Conservation (phyloP, 2,888 invertebrate species). For the Pediacus dermestoides region DNA sequence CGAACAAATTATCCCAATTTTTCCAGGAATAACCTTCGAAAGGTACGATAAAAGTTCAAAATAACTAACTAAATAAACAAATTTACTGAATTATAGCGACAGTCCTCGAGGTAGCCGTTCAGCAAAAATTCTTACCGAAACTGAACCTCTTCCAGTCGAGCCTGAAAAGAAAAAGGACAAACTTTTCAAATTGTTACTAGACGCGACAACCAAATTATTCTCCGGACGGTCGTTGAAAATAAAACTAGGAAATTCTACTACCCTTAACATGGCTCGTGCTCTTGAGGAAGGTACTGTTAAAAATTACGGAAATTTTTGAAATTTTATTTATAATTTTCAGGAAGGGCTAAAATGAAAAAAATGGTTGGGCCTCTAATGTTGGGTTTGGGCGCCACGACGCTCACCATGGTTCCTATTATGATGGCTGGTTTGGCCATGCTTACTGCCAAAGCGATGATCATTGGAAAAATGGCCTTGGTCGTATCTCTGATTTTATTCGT, state of each 20-base stretch:
- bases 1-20: conserved; percentile 55
- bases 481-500: conserved; percentile 68
- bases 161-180: conserved; percentile 53
- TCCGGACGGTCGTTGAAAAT: conserved; percentile 64
- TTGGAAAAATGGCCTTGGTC: conserved; percentile 75
- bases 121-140: conserved; percentile 21
- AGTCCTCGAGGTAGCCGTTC: conserved; percentile 3
- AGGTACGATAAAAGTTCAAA: conserved; percentile 43
- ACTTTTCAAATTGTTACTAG: conserved; percentile 56
- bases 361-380: conserved; percentile 64
- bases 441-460: conserved; percentile 71
- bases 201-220: conserved; percentile 57
- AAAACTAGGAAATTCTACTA: conserved; percentile 64
- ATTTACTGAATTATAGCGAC: conserved; percentile 25
- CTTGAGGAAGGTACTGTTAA: conserved; percentile 67
- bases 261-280: conserved; percentile 64
- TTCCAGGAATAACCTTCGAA: conserved; percentile 58
- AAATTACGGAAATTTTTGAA: background rate
- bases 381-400: conserved; percentile 67
- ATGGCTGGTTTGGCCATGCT: conserved; percentile 70
- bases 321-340: conserved; percentile 47
- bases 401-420: conserved; percentile 67
- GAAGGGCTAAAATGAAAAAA: conserved; percentile 70
- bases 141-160: conserved; percentile 39
- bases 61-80: conserved; percentile 19